These are phyloP conservation scores for Poeciliopsis turneri DNA, from an alignment of 2,797 vertebrate species.

Conservation along the genomic window DNA sequence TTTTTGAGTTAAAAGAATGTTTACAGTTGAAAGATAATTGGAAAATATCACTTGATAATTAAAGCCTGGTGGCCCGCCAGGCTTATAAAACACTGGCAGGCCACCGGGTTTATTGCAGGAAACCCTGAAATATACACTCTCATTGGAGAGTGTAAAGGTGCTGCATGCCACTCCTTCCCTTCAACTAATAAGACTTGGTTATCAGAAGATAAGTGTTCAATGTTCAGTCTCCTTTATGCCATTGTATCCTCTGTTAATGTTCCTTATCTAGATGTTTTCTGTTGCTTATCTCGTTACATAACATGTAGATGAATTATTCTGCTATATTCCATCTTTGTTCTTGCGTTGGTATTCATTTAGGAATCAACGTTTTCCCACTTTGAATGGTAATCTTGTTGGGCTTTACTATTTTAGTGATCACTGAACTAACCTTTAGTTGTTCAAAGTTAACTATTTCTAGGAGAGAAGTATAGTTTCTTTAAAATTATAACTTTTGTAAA, in stretches of 20 bases:
- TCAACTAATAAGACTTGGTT: not conserved
- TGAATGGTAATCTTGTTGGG: not conserved
- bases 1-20: too few species aligned
- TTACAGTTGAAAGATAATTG: too few species aligned
- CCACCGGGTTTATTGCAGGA: too few species aligned
- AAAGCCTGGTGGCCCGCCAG: too few species aligned
- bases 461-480: too few species aligned
- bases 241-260: not conserved
- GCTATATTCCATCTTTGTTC: not conserved
- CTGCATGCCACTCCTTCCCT: not conserved
- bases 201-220: not conserved
- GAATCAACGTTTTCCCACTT: not conserved
- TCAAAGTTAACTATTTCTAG: not conserved
- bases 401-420: not conserved
- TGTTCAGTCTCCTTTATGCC: not conserved
- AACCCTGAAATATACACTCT: conserved; percentile 23
- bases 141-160: conserved; percentile 35
- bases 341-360: conserved; percentile 1
- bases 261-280: not conserved
- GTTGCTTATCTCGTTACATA: not conserved
- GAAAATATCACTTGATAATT: too few species aligned
- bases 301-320: not conserved
- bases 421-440: not conserved
- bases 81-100: too few species aligned
- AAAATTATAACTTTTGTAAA: not conserved